Conservation (phyloP, 2,888 invertebrate species). For the Furcula furcula region DNA sequence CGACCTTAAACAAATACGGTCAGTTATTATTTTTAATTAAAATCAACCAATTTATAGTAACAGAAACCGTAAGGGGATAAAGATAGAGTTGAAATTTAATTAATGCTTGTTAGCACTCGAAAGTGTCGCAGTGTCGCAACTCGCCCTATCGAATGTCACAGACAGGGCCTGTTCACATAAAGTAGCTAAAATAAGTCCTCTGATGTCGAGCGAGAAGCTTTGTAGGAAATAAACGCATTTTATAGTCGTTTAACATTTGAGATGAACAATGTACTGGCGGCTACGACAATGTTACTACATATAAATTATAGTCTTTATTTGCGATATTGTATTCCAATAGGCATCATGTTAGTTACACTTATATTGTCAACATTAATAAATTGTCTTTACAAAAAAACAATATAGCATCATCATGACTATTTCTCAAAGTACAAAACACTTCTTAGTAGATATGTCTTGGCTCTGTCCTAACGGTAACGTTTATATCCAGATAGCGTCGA, state of each 20-base stretch:
- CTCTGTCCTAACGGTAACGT: too few relatives aligned
- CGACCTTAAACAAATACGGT: slow-evolving; percentile 38
- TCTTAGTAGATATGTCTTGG: too few relatives aligned
- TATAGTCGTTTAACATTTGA: slow-evolving; percentile 45
- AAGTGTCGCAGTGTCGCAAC: slow-evolving; percentile 64
- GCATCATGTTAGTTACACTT: too few relatives aligned
- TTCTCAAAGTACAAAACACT: too few relatives aligned
- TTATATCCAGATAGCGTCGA: too few relatives aligned
- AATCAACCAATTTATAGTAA: slow-evolving; percentile 8
- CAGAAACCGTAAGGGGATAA: slow-evolving; percentile 24
- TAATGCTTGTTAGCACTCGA: slow-evolving; percentile 23
- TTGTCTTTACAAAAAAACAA: too few relatives aligned
- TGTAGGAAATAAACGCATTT: slow-evolving; percentile 57
- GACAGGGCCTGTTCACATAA: slow-evolving; percentile 58
- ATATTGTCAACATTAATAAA: too few relatives aligned
- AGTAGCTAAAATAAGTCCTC: slow-evolving; percentile 68
- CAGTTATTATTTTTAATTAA: slow-evolving; percentile 48
- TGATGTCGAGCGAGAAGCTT: slow-evolving; percentile 45
- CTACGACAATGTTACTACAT: too few relatives aligned
- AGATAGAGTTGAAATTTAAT: slow-evolving; percentile 37
- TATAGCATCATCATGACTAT: too few relatives aligned
- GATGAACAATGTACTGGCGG: slow-evolving; percentile 39
- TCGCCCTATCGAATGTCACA: slow-evolving; percentile 65
- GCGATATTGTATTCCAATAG: too few relatives aligned
- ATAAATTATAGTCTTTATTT: too few relatives aligned